Conservation (phyloP, 2,888 invertebrate genomes). For the Mesoligia furuncula region DNA sequence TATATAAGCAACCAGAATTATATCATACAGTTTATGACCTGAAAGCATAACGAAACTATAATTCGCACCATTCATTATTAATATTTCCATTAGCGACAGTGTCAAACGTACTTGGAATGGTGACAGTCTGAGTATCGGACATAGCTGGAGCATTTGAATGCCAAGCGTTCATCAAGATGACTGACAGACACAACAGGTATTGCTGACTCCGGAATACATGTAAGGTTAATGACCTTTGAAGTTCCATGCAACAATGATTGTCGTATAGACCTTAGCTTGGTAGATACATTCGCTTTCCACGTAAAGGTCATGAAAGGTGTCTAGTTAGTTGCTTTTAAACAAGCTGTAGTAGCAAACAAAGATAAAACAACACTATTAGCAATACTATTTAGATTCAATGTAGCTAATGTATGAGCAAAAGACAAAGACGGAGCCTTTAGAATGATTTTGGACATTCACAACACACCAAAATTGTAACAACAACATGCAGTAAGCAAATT, state of each 20-base stretch:
- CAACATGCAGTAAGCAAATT: slow-evolving; percentile 34
- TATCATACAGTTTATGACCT: not conserved
- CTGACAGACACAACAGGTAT: slow-evolving; percentile 47
- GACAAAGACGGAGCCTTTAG: not conserved
- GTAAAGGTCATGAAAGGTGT: not conserved
- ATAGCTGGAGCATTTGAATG: slow-evolving; percentile 54
- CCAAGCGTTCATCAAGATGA: slow-evolving; percentile 48
- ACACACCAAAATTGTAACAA: slow-evolving; percentile 16
- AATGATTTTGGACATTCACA: slow-evolving; percentile 4
- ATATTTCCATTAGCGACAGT: slow-evolving; percentile 22
- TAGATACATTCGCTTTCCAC: slow-evolving; percentile 12
- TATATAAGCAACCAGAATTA: not conserved
- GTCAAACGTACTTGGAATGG: slow-evolving; percentile 26
- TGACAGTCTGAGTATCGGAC: slow-evolving; percentile 19
- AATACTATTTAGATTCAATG: not conserved
- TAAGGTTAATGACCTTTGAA: slow-evolving; percentile 36
- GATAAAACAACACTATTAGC: not conserved
- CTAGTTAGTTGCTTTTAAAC: not conserved
- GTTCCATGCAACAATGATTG: slow-evolving; percentile 17
- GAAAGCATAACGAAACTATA: not conserved
- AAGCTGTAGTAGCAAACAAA: slow-evolving; percentile 5
- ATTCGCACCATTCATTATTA: not conserved
- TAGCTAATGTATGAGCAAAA: slow-evolving; percentile 6
- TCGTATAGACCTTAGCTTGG: not conserved
- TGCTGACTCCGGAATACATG: slow-evolving; percentile 30